phyloP scores from a whole-genome alignment of 2,797 vertebrate genomes.

The Atherinosoma microstoma region DNA sequence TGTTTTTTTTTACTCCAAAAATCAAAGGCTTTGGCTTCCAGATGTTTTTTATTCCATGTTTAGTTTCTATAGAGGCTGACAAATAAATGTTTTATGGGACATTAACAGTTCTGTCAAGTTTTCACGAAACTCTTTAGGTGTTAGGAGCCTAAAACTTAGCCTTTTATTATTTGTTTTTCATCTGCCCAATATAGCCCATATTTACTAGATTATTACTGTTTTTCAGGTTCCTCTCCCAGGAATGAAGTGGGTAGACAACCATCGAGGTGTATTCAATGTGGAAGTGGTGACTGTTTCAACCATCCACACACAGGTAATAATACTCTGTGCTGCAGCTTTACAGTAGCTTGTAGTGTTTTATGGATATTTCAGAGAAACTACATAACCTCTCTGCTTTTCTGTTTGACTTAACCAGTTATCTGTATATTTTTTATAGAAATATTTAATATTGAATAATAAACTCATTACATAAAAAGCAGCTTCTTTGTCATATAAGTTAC shows the following conservation, averaged over 20 bases:
- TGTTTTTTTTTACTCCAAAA: too few species aligned
- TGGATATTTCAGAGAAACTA: not conserved
- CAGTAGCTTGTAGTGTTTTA: not conserved
- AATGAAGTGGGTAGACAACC: conserved; percentile 99
- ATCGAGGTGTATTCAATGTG: conserved; percentile 97
- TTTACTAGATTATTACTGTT: conserved; percentile 20
- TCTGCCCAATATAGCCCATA: not conserved
- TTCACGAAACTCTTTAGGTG: not conserved
- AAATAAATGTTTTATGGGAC: too few species aligned
- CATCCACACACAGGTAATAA: conserved; percentile 94
- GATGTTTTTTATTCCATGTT: not conserved
- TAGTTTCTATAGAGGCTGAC: not conserved
- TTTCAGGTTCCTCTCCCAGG: conserved; percentile 95
- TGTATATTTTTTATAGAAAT: not conserved
- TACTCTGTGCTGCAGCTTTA: conserved; percentile 2
- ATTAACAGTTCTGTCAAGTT: not conserved
- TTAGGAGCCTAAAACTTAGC: too few species aligned
- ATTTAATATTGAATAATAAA: not conserved
- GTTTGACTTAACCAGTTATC: not conserved
- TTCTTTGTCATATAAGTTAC: not conserved
- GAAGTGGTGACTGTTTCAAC: conserved; percentile 94
- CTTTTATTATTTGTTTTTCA: not conserved
- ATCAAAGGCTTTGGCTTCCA: not conserved
- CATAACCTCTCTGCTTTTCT: not conserved
- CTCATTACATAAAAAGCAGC: not conserved